Evolutionary conservation across 2,797 vertebrate genomes (phyloP).

Genomic region (Crocidura indochinensis): DNA sequence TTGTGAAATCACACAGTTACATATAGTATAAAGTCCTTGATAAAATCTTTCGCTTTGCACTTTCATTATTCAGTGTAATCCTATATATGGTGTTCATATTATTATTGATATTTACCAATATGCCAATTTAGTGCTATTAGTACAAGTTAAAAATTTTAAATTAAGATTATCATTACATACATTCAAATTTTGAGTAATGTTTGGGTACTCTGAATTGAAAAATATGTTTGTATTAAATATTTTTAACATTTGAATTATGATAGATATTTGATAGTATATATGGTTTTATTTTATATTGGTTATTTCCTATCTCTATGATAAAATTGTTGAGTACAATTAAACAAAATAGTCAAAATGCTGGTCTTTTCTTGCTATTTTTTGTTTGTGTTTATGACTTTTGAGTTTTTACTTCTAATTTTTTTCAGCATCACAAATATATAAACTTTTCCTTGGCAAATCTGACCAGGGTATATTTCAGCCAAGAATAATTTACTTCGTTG

Average conservation of each 20-base stretch:
- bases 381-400: slow-evolving; percentile 39
- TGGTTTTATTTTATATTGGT: too few relatives aligned
- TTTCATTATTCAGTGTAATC: background rate
- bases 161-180: slow-evolving; percentile 24
- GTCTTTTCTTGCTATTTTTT: background rate
- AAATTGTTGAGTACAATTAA: too few relatives aligned
- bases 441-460: slow-evolving; percentile 11
- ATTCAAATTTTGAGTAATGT: slow-evolving; percentile 32
- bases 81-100: background rate
- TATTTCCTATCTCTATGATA: too few relatives aligned
- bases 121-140: slow-evolving; percentile 16
- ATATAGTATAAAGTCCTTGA: background rate
- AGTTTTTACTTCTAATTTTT: slow-evolving; percentile 34
- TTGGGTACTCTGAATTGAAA: too few relatives aligned
- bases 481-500: background rate
- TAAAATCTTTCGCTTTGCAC: slow-evolving; percentile 20
- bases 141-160: slow-evolving; percentile 42
- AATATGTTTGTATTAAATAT: background rate
- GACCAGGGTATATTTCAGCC: background rate
- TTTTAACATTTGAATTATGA: slow-evolving; percentile 19
- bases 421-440: slow-evolving; percentile 31
- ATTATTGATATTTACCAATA: background rate
- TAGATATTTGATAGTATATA: background rate
- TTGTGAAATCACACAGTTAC: background rate
- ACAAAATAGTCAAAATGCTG: background rate